Conservation (phyloP, 2,113 vertebrate genomes). For the Actinemys pallida region DNA sequence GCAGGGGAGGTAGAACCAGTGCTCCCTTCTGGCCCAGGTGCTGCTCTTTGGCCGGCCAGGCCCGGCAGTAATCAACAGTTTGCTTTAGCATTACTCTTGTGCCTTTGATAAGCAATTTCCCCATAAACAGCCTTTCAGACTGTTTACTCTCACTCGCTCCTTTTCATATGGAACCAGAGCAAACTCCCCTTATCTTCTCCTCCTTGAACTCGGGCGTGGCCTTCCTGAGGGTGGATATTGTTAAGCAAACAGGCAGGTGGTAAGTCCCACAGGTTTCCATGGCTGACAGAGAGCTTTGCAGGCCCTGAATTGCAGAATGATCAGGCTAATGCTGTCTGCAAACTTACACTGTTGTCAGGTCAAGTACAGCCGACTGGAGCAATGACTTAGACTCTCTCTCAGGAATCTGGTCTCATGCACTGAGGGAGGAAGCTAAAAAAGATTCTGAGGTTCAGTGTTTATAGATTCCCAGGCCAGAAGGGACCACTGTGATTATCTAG, state of each 20-base stretch:
- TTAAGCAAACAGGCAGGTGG: not conserved
- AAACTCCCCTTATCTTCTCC: rapidly evolving
- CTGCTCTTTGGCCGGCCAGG: not conserved
- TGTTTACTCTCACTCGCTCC: not conserved
- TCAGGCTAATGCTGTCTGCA: not conserved
- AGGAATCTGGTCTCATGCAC: rapidly evolving
- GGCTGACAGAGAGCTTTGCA: not conserved
- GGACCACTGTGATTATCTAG: not conserved
- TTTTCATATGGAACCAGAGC: rapidly evolving
- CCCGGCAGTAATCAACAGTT: not conserved
- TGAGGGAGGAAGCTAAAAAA: not conserved
- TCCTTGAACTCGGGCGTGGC: rapidly evolving
- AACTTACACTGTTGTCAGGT: rapidly evolving
- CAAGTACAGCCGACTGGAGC: not conserved
- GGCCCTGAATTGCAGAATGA: not conserved
- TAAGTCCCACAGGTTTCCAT: not conserved
- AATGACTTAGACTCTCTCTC: not conserved
- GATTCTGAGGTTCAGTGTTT: not conserved
- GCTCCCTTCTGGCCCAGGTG: constrained; percentile 27
- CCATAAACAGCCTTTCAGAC: not conserved
- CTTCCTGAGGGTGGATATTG: rapidly evolving
- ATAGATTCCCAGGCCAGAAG: not conserved
- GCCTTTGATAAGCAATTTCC: not conserved
- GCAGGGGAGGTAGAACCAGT: not conserved
- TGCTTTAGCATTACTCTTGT: not conserved